phyloP scores from a whole-genome alignment of 2,797 vertebrate genomes.

The Capromys pilorides region DNA sequence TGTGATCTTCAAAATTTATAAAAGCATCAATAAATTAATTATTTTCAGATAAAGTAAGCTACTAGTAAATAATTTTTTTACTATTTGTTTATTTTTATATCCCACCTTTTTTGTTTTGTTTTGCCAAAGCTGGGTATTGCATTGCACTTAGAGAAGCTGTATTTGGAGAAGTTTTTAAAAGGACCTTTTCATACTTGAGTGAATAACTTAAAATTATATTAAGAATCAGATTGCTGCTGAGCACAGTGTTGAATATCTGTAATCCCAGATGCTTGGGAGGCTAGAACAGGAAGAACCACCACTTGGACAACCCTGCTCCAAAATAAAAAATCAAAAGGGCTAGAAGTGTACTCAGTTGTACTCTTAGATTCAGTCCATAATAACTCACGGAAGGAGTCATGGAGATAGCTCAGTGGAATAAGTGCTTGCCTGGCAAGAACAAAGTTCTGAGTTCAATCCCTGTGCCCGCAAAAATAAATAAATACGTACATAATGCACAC shows the following conservation, averaged over 20 bases:
- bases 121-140: too few relatives aligned
- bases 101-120: too few relatives aligned
- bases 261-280: not conserved
- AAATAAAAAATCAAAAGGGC: not conserved
- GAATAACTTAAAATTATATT: not conserved
- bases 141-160: too few relatives aligned
- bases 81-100: too few relatives aligned
- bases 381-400: too few relatives aligned
- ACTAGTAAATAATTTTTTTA: not conserved
- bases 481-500: too few relatives aligned
- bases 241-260: not conserved
- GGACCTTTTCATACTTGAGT: too few relatives aligned
- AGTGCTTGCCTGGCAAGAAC: too few relatives aligned
- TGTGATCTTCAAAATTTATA: constrained; percentile 25
- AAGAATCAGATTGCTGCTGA: not conserved
- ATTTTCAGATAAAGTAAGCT: constrained; percentile 19
- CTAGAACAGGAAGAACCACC: not conserved
- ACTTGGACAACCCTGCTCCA: not conserved
- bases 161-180: too few relatives aligned
- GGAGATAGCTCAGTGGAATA: too few relatives aligned
- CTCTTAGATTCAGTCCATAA: not conserved
- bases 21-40: not conserved
- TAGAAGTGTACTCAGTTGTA: not conserved
- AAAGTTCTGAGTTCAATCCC: too few relatives aligned
- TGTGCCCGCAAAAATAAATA: too few relatives aligned